These are phyloP conservation scores for Vespertilio murinus DNA, from an alignment of 2,797 vertebrate genomes.

Conservation along the genomic window DNA sequence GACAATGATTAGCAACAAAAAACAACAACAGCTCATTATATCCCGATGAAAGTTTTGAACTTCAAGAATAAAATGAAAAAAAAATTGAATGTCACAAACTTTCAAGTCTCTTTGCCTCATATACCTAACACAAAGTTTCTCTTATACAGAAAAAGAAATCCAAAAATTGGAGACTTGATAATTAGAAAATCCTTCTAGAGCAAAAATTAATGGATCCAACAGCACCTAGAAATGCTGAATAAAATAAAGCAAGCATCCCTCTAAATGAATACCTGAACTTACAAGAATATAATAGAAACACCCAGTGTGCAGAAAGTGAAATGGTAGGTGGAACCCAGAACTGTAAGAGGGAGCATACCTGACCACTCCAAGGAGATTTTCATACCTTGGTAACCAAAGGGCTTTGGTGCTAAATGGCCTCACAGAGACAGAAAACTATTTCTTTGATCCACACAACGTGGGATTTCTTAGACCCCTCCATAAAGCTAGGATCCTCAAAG, in stretches of 20 bases:
- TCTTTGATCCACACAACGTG: background rate
- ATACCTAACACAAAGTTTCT: background rate
- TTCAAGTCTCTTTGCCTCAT: conserved; percentile 3
- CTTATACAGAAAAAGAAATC: background rate
- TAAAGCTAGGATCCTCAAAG: conserved; percentile 6
- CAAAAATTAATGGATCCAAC: background rate
- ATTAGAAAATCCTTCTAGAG: conserved; percentile 16
- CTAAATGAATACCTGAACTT: conserved; percentile 40
- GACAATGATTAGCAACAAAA: conserved; percentile 26
- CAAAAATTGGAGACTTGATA: background rate
- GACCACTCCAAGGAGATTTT: conserved; percentile 14
- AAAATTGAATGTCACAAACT: background rate
- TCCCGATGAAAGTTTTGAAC: conserved; percentile 29
- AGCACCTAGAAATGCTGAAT: background rate
- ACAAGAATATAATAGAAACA: background rate
- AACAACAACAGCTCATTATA: background rate
- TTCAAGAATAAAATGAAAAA: background rate
- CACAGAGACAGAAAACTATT: background rate
- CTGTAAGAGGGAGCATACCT: background rate
- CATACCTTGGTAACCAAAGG: background rate
- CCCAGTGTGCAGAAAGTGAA: background rate
- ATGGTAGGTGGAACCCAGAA: background rate
- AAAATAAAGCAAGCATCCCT: background rate
- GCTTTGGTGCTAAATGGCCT: background rate
- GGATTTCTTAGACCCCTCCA: background rate